Percentiles rank a stretch among this genome's conserved stretches.
Evolutionary conservation across 2,113 vertebrate species (phyloP).

Genomic region (Myrmecophaga tridactyla): DNA sequence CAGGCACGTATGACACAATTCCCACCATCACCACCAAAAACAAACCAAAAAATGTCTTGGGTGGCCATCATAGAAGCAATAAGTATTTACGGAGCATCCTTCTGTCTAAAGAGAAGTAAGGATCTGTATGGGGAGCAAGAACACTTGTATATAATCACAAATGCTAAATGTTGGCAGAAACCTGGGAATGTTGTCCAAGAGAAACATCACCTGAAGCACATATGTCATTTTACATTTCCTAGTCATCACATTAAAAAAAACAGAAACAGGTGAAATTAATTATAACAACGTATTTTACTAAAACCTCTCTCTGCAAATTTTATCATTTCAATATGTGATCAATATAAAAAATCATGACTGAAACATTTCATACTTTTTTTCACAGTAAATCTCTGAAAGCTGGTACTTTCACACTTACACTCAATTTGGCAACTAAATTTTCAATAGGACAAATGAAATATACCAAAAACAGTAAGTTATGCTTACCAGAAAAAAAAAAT

Average conservation of each 20-base stretch:
- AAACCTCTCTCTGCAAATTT: background rate
- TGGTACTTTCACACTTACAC: background rate
- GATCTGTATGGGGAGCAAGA: background rate
- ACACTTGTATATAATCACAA: background rate
- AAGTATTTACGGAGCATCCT: background rate
- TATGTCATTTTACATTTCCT: background rate
- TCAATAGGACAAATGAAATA: background rate
- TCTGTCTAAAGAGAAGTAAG: background rate
- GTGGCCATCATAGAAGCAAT: background rate
- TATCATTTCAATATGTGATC: background rate
- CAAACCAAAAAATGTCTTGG: background rate
- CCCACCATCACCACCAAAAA: background rate
- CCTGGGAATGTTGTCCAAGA: background rate
- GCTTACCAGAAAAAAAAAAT: background rate
- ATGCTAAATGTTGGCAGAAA: background rate
- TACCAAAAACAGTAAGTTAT: background rate
- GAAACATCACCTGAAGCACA: background rate
- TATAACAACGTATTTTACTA: background rate
- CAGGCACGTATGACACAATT: background rate
- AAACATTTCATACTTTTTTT: background rate
- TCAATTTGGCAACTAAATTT: background rate
- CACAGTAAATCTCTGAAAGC: background rate
- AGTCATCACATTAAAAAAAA: background rate
- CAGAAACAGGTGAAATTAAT: background rate
- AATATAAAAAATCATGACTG: background rate